Evolutionary conservation across 2,888 invertebrate genomes (phyloP), one percentile per base, ranked within the genome.

Genomic region (Omphaloscelis lunosa): DNA sequence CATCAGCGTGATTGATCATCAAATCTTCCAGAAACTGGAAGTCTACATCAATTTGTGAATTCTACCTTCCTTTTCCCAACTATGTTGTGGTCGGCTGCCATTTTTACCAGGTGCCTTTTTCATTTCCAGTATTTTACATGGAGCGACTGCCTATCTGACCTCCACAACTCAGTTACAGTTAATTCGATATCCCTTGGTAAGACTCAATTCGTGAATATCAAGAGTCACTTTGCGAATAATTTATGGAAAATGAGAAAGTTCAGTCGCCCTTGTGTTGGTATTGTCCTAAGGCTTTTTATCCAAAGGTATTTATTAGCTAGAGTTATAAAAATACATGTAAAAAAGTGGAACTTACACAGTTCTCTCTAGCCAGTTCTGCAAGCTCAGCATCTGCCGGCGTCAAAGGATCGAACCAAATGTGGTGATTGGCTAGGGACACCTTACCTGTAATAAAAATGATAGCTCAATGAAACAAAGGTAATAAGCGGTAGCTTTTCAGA

Each of bases 361-460:
- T 81, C 72, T 90, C 76, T 48, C 84, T 80, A 1, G 87, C 85
- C 0, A 90, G 69, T 48, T 88, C 89, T 7, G 90, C 86, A 20
- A 88, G 34, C 7, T 90, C 87, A 5, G 86, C 83, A 27, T 91
- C 86, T 2, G 71, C 87, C 41, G 84, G 78, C 0, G 80, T 80
- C 15, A 62, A 12, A 0, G 89, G 84, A 45, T 91, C 89, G 29
- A 86, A 83, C 92, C 91, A 92, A 6, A 91, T 27, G 9, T 90
- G 75, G 2, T 90, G 86, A 48, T 90, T 91, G 0, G 87, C 81
- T 1, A 90, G 2, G 1, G 92, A 89, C 27, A 92, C 83, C 77
- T 83, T 82, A 51, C 92, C 92, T 92, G 77, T n/a, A 74, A 72
- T 20, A 0, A 9, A 41, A 63, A 48, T 20, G 0, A 27, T 23